Base-by-base conservation (phyloP, 2,888 invertebrate species). In the Parelbella ahira region DNA sequence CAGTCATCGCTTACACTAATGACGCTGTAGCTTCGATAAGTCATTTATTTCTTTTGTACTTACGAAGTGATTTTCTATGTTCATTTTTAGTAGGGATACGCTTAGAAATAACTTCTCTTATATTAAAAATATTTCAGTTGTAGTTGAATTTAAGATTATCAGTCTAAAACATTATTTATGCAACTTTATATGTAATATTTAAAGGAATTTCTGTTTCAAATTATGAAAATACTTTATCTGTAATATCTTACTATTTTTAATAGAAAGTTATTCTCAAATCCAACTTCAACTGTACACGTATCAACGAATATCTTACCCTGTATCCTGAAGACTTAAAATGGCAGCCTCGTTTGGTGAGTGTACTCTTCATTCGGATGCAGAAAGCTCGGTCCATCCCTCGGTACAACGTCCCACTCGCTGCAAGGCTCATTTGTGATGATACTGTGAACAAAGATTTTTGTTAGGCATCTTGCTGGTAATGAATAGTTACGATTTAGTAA, bases 361-460 rank as follows among this genome's bases (percentile, higher is more conserved):
- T 98, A 39, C 98, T 98, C 77, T 98, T 98, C 98, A 98, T 98
- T 54, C 98, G 91, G 32, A 98, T 90, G 81, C 98, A 98, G 83
- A 97, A 97, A 25, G 97, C 95, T 63, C 97, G 88, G 63, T 97
- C 97, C 83, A 95, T 92, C 21, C 97, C 97, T 69, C 94, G 93
- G 83, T 93, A 97, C 50, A 91, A 83, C 38, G 90, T 88, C 42
- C 91, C 91, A 45, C 90, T 91, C 6, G 93, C 90, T 33, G 90
- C 90, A 55, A 96, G 80, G 38, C 91, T 91, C 96, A 96, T 96
- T 68, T 93, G 91, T 51, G 95, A 91, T 38, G 96, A 93, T 52
- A 96, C 96, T 96, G 88, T 48, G 74, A 64, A 51, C 20, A 34
- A 19, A 30, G n/a, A 5, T n/a, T 6, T 19, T 20, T 7, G 11